Base-by-base conservation (phyloP, 1,140 invertebrate species). In the Meloidogyne hapla region DNA sequence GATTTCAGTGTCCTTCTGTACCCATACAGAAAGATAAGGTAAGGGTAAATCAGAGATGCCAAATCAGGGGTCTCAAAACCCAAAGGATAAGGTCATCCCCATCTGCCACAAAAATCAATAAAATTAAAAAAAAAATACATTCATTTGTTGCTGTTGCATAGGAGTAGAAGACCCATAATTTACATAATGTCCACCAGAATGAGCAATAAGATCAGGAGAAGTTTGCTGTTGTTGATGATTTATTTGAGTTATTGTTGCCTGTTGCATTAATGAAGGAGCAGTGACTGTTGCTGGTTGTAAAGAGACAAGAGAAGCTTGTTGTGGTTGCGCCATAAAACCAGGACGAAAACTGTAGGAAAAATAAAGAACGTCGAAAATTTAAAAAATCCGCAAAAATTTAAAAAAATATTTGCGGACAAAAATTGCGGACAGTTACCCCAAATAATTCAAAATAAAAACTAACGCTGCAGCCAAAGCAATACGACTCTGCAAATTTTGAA, bases 331-430 rank as follows among this genome's bases (percentile, higher is more conserved):
- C 65, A 61, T 65, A 45, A 69, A 25, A 1, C 63, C 48, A 25
- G 69, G 69, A 62, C 69, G 69, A 77, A 26, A 74, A 74, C 67
- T 25, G 40, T 63, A 71, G 75, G 64, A 25, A 74, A 70, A 23
- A 69, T 45, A n/a, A 56, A 56, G 13, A 42, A 72, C n/a, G 5
- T n/a, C n/a, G 33, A 33, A 33, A 33, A 33, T 33, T 33, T 33
- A 28, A 62, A 15, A 1, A 61, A 71, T 45, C 13, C 45, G 2
- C 45, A 12, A 12, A 25, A 61, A 38, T 71, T 45, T 10, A 6
- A 38, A 8, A n/a, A n/a, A 56, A 56, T 33, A 33, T 33, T 6
- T 33, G 3, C 28, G 28, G 28, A 33, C 3, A 33, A 33, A 33
- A 33, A 33, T 6, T 33, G 8, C 28, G 28, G 3, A 5, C 8